Base-by-base conservation (phyloP, 2,797 vertebrate species). In the Botia kubotai region DNA sequence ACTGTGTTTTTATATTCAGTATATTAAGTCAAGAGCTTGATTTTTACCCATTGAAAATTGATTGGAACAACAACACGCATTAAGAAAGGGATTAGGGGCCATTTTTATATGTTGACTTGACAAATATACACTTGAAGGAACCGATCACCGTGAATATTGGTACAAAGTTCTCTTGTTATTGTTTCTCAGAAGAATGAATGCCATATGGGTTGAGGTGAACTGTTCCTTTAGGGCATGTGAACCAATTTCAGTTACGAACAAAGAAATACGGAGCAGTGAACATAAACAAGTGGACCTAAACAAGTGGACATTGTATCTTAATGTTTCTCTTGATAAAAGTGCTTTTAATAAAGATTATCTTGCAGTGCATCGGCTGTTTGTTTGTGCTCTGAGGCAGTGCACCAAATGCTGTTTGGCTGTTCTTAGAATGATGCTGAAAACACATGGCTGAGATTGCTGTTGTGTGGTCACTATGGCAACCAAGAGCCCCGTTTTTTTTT, bases 401-500 rank as follows among this genome's bases (percentile, higher is more conserved):
- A 26, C n/a, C 78, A 72, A 79, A 72, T 67, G 80, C 74, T 65
- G 70, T 79, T 50, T 80, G 82, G 84, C 57, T 80, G 12, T 60
- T 70, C 55, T 63, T 33, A 72, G 63, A 76, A 53, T 80, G 68
- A 80, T 83, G 72, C 84, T 75, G 33, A 78, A 19, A 74, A 58
- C 75, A 72, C 50, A 16, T 19, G 65, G 75, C 65, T 8, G 50
- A 57, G 7, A 14, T 84, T 43, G 58, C 48, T 92, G 88, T 91
- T 89, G 86, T 88, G 84, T 88, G 83, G 89, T 91, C 89, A 74
- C 85, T 82, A 87, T 88, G 79, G 87, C 53, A 84, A 90, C 48
- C 1, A 63, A 62, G 13, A 39, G 23, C 29, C 77, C 68, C 53
- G 17, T 29, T 29, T 81, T 62, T 58, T 19, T 79, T 67, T 21